Evolutionary conservation across 2,113 vertebrate species (phyloP), one percentile per base, ranked within the genome.

Genomic region (Pheucticus melanocephalus): DNA sequence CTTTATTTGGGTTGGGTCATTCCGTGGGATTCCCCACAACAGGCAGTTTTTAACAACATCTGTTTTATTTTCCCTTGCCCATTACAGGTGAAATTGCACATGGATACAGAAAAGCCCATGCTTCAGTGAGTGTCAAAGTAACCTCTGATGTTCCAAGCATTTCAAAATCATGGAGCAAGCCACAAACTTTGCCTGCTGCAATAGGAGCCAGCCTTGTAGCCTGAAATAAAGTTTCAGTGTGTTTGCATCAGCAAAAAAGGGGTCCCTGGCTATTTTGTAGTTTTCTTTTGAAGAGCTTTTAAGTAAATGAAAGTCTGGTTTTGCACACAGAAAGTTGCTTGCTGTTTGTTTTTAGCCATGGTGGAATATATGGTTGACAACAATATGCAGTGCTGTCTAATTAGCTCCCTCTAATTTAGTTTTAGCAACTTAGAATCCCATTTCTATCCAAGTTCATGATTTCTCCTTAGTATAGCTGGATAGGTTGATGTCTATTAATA

Each of bases 1-100:
- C 1, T 79, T 31, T 35, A 0, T 87, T 72, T 82, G 60, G 25
- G 19, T 76, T 42, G 10, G 33, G 31, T 45, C 54, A 30, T 73
- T 65, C 50, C 50, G 19, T 77, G 81, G 57, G 80, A 57, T 40
- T 85, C 42, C 79, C 35, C 78, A 59, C 48, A 81, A 37, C 3
- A 39, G n/a, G n/a, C 31, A 45, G n/a, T 77, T 68, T 50, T 76
- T 89, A 91, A 69, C 72, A 85, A 24, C 13, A 10, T 40, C 59
- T 94, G 35, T 61, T 57, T 71, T 53, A 69, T 95, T 85, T 92
- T 78, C 81, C 76, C 53, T 97, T 88, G 84, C 63, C 9, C 56
- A 5, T 98, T 99, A 86, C 98, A 99, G 99, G 99, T 98, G 99
- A 99, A 97, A 98, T 98, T 1, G 97, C 99, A 71, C 98, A 98